Conservation (phyloP, 1,140 invertebrate species). For the Aphidius ervi region DNA sequence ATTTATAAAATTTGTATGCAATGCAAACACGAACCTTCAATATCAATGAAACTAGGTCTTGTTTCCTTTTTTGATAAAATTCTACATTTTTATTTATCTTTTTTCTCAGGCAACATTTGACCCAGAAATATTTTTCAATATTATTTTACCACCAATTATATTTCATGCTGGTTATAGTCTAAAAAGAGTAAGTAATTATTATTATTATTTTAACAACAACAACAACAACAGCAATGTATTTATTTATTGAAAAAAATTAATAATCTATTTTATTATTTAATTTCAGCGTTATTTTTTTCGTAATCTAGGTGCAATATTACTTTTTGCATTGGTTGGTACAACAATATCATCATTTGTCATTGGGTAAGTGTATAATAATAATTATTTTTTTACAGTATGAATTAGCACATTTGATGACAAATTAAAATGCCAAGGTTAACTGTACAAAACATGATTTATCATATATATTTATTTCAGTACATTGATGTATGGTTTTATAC, state of each 20-base stretch:
- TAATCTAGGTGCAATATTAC: conserved; percentile 94
- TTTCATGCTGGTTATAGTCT: conserved; percentile 97
- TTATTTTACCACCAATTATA: conserved; percentile 96
- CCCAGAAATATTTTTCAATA: conserved; percentile 98
- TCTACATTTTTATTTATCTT: conserved; percentile 16
- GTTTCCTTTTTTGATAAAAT: too few relatives aligned
- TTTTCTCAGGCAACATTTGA: conserved; percentile 84
- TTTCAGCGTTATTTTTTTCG: conserved; percentile 97
- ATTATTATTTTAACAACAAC: too few relatives aligned
- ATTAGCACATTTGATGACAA: neutral
- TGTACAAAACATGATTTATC: neutral
- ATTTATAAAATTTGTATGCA: neutral
- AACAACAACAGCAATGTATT: too few relatives aligned
- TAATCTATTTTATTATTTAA: conserved; percentile 20
- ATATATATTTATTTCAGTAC: conserved; percentile 51
- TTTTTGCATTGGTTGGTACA: conserved; percentile 93
- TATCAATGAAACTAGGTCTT: too few relatives aligned
- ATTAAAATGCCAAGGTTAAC: neutral
- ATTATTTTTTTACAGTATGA: neutral
- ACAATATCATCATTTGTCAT: conserved; percentile 91
- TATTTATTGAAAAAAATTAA: neutral
- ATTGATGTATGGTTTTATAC: conserved; percentile 80
- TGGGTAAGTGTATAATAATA: conserved; percentile 60
- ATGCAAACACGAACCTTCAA: neutral
- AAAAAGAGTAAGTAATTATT: conserved; percentile 73